phyloP scores from a whole-genome alignment of 2,888 invertebrate genomes.

The Ptilodon capucinus region DNA sequence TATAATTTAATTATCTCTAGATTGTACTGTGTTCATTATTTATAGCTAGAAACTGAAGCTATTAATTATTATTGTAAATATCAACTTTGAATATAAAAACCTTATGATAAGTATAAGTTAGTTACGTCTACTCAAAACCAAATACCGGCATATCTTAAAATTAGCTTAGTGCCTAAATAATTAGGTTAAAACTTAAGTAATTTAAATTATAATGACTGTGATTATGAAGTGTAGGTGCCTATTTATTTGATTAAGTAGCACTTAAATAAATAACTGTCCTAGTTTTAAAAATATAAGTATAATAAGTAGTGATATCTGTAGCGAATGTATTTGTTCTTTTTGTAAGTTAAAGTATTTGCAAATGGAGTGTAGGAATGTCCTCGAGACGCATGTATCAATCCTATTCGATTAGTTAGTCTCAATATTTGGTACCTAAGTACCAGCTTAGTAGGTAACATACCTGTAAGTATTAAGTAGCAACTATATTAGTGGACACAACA shows the following conservation, averaged over 20 bases:
- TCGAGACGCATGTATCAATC: too few species aligned
- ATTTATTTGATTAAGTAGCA: background rate
- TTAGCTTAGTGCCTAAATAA: background rate
- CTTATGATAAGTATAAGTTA: background rate
- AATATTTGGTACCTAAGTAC: too few species aligned
- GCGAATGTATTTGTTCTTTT: too few species aligned
- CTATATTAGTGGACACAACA: background rate
- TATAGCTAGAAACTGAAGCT: background rate
- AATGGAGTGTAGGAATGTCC: too few species aligned
- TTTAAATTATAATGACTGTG: background rate
- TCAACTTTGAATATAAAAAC: too few species aligned
- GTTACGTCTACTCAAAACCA: background rate
- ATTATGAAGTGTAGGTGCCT: background rate
- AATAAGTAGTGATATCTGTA: too few species aligned
- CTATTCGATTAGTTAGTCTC: too few species aligned
- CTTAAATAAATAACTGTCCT: background rate
- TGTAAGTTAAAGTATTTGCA: too few species aligned
- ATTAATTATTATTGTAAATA: background rate
- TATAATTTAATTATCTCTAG: background rate
- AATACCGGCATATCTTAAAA: background rate
- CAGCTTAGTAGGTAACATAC: background rate
- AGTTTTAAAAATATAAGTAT: too few species aligned
- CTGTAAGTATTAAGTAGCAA: background rate
- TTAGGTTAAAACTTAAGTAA: background rate
- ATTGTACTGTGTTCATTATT: background rate